These are phyloP conservation scores for Megaceryle torquata DNA, from an alignment of 2,113 vertebrate species.

Conservation along the genomic window DNA sequence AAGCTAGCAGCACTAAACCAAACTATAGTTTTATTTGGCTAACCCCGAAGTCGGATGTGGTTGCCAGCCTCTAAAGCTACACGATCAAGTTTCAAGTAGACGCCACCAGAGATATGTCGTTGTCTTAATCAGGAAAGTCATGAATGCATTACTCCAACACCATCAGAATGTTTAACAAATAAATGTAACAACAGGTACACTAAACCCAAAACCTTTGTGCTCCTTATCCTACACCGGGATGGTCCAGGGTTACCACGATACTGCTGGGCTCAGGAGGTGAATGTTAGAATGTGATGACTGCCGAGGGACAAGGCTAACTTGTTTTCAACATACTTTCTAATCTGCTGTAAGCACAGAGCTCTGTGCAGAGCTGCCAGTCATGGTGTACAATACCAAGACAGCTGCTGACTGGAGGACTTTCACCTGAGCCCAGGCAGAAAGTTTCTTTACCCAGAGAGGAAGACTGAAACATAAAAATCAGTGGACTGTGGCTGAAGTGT, in stretches of 20 bases:
- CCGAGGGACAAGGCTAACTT: background rate
- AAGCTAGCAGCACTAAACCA: slow-evolving; percentile 73
- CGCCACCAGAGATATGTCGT: slow-evolving; percentile 34
- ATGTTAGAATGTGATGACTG: background rate
- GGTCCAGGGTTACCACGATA: rapidly evolving
- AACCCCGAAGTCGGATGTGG: slow-evolving; percentile 83
- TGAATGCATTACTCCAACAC: background rate
- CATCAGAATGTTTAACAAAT: slow-evolving; percentile 64
- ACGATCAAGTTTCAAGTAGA: slow-evolving; percentile 76
- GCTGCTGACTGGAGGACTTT: background rate
- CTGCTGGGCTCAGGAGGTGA: background rate
- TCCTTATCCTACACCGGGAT: background rate
- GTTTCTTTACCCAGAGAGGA: background rate
- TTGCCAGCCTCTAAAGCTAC: slow-evolving; percentile 76
- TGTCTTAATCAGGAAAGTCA: slow-evolving; percentile 63
- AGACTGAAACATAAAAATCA: background rate
- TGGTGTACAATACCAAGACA: background rate
- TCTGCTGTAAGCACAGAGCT: background rate
- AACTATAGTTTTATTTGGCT: slow-evolving; percentile 82
- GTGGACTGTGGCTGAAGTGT: background rate
- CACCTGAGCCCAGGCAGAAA: background rate
- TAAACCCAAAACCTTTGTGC: background rate
- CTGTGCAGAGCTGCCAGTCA: background rate
- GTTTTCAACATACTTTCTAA: background rate
- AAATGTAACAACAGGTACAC: slow-evolving; percentile 57